Percentiles rank a stretch among this genome's conserved stretches.
These are phyloP conservation scores for Tetramorium simillimum DNA, from an alignment of 1,140 invertebrate species.

Conservation along the genomic window DNA sequence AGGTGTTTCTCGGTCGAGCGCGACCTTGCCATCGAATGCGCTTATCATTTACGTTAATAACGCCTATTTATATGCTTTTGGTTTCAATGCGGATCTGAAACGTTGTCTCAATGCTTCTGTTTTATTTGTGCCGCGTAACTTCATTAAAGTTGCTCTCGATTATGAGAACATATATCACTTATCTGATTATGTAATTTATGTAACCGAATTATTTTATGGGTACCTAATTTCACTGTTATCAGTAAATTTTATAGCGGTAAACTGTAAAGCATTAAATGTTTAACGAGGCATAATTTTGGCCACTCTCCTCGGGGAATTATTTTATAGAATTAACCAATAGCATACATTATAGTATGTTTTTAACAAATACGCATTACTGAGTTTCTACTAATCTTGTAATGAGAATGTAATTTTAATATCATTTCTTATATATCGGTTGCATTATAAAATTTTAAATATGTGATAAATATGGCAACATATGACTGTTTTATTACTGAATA, in stretches of 20 bases:
- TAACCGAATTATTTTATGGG: background rate
- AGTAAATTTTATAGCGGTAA: conserved; percentile 7
- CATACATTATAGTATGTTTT: conserved; percentile 11
- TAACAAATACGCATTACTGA: conserved; percentile 6
- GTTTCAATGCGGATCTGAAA: background rate
- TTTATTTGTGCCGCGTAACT: background rate
- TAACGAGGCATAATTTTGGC: background rate
- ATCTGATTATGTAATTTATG: conserved; percentile 7
- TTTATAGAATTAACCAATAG: conserved; percentile 42
- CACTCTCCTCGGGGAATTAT: background rate
- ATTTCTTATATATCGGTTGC: background rate
- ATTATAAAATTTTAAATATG: background rate
- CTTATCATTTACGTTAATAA: conserved; percentile 12
- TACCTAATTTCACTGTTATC: background rate
- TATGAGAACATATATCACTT: background rate
- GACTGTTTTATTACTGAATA: background rate
- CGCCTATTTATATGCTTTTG: background rate
- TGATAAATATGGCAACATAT: background rate
- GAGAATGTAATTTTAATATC: conserved; percentile 1
- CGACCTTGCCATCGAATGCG: conserved; percentile 15
- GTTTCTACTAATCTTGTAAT: background rate
- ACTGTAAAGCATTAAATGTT: conserved; percentile 37
- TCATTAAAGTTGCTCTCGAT: background rate
- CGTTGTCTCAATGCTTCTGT: background rate
- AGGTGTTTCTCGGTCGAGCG: background rate